Base-by-base conservation (phyloP, 2,797 vertebrate species). In the Oceanodroma leucorhoa region DNA sequence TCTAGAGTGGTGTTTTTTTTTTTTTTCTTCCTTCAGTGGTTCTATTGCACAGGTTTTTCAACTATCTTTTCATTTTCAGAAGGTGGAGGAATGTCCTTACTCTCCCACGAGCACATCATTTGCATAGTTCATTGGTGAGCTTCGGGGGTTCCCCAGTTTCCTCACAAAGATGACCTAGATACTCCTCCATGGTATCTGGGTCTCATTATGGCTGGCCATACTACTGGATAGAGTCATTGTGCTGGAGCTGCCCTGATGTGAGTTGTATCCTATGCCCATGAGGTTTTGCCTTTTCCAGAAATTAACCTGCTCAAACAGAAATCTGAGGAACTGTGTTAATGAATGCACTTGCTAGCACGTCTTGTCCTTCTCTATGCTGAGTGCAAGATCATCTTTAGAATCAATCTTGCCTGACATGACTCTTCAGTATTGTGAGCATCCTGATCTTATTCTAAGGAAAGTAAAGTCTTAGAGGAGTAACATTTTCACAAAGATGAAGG, bases 71-170 rank as follows among this genome's bases (percentile, higher is more conserved):
- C 3, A 10, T 41, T 62, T 67, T 81, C 50, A 60, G 38, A 57
- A 85, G 30, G 7, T 48, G 13, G 8, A 58, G 5, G 17, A 53
- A 46, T 45, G 18, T 27, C 15, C 43, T 81, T 81, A 15, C 3
- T 69, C 10, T 78, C 7, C 30, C 32, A 19, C 0, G 1, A 38
- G 6, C 1, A 2, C 8, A 1, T 38, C 12, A 14, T 45, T 77
- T 62, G 24, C 32, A 29, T 13, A 24, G 13, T 2, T 79, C 16
- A 38, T 24, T 2, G 0, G 10, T 40, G 51, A 57, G 32, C 9
- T 65, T 32, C 0, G 2, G 2, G 16, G 3, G 6, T 20, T 71
- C 23, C n/a, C 10, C 32, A 32, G 14, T 67, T 82, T 85, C 43
- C 30, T 64, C 32, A n/a, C 26, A 66, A 32, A 73, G 23, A 17